phyloP scores from a whole-genome alignment of 2,888 invertebrate genomes.

The Axea sp. region DNA sequence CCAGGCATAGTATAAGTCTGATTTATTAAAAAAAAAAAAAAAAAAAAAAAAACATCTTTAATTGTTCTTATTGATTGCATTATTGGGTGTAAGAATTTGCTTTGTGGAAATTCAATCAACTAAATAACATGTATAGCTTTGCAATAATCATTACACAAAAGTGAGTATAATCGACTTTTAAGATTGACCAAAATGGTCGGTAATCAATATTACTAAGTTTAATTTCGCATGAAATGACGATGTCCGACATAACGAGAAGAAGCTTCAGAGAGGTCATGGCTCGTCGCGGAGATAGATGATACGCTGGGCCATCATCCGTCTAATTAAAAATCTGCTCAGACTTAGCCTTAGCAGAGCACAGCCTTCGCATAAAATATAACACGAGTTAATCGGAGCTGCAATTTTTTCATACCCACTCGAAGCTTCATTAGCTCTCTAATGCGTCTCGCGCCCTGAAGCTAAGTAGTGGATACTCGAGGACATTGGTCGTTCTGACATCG shows the following conservation, averaged over 20 bases:
- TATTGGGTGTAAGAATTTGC: too few species aligned
- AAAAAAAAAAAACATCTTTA: too few species aligned
- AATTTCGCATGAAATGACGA: constrained; percentile 61
- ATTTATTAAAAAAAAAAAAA: too few species aligned
- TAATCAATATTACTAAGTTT: constrained; percentile 60
- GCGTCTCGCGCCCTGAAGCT: constrained; percentile 70
- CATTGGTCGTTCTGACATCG: constrained; percentile 64
- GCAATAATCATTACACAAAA: background rate
- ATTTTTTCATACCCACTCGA: constrained; percentile 61
- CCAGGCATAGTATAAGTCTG: too few species aligned
- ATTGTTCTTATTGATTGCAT: too few species aligned
- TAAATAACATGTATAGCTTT: too few species aligned
- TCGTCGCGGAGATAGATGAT: constrained; percentile 66
- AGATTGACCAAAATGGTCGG: constrained; percentile 51
- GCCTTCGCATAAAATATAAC: constrained; percentile 68
- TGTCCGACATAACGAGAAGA: constrained; percentile 54
- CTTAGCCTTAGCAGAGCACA: constrained; percentile 34
- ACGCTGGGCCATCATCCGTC: constrained; percentile 61
- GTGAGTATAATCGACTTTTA: constrained; percentile 33
- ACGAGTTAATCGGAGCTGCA: constrained; percentile 70
- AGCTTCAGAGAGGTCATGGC: constrained; percentile 50
- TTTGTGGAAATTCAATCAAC: too few species aligned
- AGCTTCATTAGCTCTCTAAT: constrained; percentile 76
- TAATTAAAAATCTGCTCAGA: constrained; percentile 69
- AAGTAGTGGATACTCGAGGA: constrained; percentile 59